phyloP scores from a whole-genome alignment of 1,140 invertebrate genomes.

The Drosophila punjabiensis region DNA sequence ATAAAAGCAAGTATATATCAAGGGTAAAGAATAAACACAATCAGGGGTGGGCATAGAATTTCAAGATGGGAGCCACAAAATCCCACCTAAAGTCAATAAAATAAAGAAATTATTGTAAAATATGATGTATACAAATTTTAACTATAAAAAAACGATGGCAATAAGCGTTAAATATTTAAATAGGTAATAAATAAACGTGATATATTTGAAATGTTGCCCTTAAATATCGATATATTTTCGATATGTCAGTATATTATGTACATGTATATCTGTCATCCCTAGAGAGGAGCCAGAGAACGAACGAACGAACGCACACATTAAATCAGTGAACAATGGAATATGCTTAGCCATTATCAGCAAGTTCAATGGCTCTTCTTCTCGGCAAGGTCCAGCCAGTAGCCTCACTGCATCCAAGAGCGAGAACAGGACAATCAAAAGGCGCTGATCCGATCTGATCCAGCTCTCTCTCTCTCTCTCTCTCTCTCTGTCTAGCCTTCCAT shows the following conservation, averaged over 20 bases:
- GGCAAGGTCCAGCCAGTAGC: conserved; percentile 27
- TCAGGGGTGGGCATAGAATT: neutral
- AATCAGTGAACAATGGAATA: conserved; percentile 47
- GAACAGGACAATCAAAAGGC: conserved; percentile 46
- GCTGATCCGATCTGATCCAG: conserved; percentile 12
- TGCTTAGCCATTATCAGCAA: conserved; percentile 57
- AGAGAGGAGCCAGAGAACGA: neutral
- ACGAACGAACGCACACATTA: neutral
- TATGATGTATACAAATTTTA: neutral
- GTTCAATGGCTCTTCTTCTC: conserved; percentile 45
- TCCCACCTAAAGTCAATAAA: neutral
- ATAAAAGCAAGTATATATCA: neutral
- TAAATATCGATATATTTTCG: neutral
- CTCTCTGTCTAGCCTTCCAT: neutral
- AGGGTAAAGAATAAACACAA: neutral
- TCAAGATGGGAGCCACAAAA: neutral
- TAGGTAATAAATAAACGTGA: neutral
- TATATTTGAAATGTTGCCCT: neutral
- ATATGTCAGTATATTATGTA: neutral
- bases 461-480: neutral
- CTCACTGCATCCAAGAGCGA: conserved; percentile 15
- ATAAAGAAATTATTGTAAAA: neutral
- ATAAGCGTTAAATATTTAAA: neutral
- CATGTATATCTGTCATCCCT: neutral
- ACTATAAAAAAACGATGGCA: too few species aligned